phyloP scores from a whole-genome alignment of 2,797 vertebrate genomes.

The Myiothlypis chrysogaster region DNA sequence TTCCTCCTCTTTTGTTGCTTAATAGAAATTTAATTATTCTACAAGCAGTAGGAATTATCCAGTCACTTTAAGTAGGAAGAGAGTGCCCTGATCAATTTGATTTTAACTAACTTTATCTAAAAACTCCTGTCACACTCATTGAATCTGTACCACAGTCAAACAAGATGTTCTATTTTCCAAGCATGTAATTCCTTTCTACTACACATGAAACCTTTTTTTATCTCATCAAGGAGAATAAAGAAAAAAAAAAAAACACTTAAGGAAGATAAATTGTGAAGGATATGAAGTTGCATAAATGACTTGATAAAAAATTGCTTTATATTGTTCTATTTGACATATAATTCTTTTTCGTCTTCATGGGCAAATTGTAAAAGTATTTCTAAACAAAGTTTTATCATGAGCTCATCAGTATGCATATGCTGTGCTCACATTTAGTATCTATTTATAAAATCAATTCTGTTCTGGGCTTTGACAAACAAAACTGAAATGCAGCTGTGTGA shows the following conservation, averaged over 20 bases:
- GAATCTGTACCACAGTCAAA: background rate
- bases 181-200: background rate
- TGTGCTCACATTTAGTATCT: conserved; percentile 78
- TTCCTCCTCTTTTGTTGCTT: background rate
- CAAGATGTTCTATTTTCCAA: background rate
- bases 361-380: conserved; percentile 71
- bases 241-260: conserved; percentile 32
- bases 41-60: background rate
- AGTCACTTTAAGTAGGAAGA: background rate
- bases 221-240: conserved; percentile 24
- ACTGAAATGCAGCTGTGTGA: conserved; percentile 81
- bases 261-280: background rate
- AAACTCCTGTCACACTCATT: background rate
- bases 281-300: conserved; percentile 58
- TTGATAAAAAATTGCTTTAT: conserved; percentile 51
- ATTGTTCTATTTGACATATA: conserved; percentile 60
- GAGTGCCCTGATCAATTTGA: background rate
- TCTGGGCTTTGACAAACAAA: conserved; percentile 78
- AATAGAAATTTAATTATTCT: background rate
- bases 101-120: conserved; percentile 54
- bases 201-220: background rate
- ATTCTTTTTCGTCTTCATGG: conserved; percentile 64
- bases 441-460: conserved; percentile 84
- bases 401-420: conserved; percentile 77
- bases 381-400: conserved; percentile 77